Base-by-base conservation (phyloP, 2,888 invertebrate genomes). In the Drosophila rellima region DNA sequence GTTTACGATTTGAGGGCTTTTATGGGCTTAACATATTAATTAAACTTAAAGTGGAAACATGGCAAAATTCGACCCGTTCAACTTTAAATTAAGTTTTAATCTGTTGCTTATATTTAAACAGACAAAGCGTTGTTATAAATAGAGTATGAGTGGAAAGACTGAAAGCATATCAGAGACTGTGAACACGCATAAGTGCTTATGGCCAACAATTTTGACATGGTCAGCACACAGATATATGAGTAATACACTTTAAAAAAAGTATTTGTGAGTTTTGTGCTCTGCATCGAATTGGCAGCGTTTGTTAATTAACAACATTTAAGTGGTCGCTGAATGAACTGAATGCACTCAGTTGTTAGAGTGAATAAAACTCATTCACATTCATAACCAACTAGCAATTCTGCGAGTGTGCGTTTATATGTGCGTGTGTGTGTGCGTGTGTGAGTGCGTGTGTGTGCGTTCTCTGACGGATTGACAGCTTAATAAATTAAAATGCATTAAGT, bases 401-500 rank as follows among this genome's bases (percentile, higher is more conserved):
- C 17, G 17, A 17, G 10, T 39, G 39, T 10, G 13, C 13, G 37
- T 35, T n/a, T n/a, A n/a, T n/a, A 13, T 31, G 39, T 54, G 40
- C 26, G 18, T 47, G 52, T 20, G n/a, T 10, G 35, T 18, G 31
- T 37, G 40, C 5, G 55, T 39, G 47, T 13, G 44, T 31, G 50
- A 18, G 50, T 31, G 37, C 44, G 57, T 18, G 15, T 50, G 42
- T 50, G 35, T 59, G 44, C 13, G 26, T 39, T 51, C 57, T 33
- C 57, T 64, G 68, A 61, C 70, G 67, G 77, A 87, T 85, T 85
- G 85, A 86, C 85, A 86, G 82, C 82, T 88, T 87, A 87, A 86
- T 85, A 86, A 86, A 86, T 86, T 86, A 88, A 86, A 86, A 73
- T 88, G 85, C 88, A 86, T 88, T 88, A 85, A 79, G 85, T 83